A percentile compares a stretch with the other conserved stretches of the same genome.
These are phyloP conservation scores for Chromis chromis DNA, from an alignment of 2,797 vertebrate genomes.

Conservation along the genomic window DNA sequence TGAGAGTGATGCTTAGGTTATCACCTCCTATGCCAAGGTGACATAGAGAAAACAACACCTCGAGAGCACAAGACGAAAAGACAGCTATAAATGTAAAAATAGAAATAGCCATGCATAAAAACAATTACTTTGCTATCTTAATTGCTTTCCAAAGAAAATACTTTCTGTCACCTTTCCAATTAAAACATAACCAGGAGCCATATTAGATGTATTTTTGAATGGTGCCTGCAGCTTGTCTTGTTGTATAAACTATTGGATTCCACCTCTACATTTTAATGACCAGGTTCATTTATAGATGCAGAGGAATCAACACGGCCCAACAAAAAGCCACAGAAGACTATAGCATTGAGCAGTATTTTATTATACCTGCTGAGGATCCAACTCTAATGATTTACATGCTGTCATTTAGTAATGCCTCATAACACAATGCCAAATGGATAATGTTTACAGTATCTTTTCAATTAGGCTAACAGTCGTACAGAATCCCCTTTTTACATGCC, in stretches of 20 bases:
- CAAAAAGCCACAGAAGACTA: conserved; percentile 35
- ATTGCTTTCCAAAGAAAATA: conserved; percentile 84
- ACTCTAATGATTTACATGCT: conserved; percentile 56
- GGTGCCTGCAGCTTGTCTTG: conserved; percentile 71
- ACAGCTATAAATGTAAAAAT: conserved; percentile 65
- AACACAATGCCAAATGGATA: conserved; percentile 49
- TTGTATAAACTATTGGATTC: conserved; percentile 74
- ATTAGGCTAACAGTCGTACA: conserved; percentile 54
- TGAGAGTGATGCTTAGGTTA: conserved; percentile 23
- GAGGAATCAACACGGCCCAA: conserved; percentile 45
- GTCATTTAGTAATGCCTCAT: conserved; percentile 42
- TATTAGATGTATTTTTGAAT: conserved; percentile 81
- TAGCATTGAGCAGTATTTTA: conserved; percentile 26
- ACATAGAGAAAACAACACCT: conserved; percentile 28
- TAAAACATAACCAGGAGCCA: conserved; percentile 82
- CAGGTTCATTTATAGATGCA: conserved; percentile 63
- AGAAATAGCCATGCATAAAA: conserved; percentile 71
- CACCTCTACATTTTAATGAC: conserved; percentile 71
- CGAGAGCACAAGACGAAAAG: conserved; percentile 15
- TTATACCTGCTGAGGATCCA: conserved; percentile 39
- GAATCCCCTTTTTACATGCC: conserved; percentile 44
- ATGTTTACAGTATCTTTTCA: conserved; percentile 56
- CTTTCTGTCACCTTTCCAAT: conserved; percentile 84
- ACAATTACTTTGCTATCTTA: conserved; percentile 82
- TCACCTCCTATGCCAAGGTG: not conserved